Evolutionary conservation across 2,888 invertebrate species (phyloP).

Genomic region (Pyrochroa serraticornis): DNA sequence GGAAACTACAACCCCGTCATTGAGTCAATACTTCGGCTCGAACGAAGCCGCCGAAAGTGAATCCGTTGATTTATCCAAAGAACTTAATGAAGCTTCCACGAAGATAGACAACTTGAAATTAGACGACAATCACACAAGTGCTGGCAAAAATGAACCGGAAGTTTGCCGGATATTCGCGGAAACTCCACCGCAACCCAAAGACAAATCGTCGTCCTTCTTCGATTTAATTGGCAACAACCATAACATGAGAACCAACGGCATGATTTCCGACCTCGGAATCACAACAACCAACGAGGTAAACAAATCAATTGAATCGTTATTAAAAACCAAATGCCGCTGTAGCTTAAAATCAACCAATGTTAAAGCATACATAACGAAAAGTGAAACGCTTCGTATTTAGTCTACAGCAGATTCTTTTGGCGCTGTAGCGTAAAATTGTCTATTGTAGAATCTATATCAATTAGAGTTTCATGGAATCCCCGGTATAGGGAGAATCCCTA

Average conservation of each 20-base stretch:
- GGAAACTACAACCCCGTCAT: conserved; percentile 61
- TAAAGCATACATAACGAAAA: no score
- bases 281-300: conserved; percentile 38
- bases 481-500: no score
- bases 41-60: conserved; percentile 32
- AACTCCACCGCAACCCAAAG: conserved; percentile 52
- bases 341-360: no score
- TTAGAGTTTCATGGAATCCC: no score
- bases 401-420: no score
- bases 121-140: conserved; percentile 36
- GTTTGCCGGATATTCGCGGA: conserved; percentile 60
- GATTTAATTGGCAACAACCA: conserved; percentile 55
- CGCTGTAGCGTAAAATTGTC: no score
- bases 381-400: no score
- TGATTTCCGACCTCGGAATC: conserved; percentile 44
- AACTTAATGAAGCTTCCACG: conserved; percentile 42
- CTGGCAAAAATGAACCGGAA: conserved; percentile 55
- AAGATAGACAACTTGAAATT: conserved; percentile 39
- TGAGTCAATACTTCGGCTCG: conserved; percentile 65
- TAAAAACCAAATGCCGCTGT: no score
- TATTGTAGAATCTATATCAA: no score
- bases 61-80: conserved; percentile 39
- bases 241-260: conserved; percentile 37
- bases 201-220: conserved; percentile 58
- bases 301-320: not conserved